Evolutionary conservation across 92 coral and sea anemone genomes (phyloP), one percentile per base, ranked within the genome.

Genomic region (Actinernus sp.): DNA sequence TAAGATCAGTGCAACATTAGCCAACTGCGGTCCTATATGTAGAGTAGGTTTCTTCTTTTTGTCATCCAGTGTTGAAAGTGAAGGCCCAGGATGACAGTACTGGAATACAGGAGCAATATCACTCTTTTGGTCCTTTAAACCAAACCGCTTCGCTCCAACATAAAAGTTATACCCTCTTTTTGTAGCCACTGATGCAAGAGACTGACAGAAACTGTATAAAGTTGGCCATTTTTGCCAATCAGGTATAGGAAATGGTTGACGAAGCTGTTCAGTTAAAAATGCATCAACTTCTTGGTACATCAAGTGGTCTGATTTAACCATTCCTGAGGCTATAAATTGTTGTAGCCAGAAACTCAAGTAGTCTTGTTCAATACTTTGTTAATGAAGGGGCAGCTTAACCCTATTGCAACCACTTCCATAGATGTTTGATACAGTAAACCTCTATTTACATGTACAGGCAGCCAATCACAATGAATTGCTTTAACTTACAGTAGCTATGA

Each of bases 171-270:
- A 78, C 0, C 63, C 76, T 24, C 49, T 62, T 26, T 72, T 19
- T 29, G 76, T 26, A 25, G 70, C 76, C 44, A 66, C 41, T 2
- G 58, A 12, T 26, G 76, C 65, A 57, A 78, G 85, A 17, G 77
- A 66, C 55, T 66, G 61, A 49, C 85, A 78, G 63, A 8, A 78
- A 54, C 85, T 78, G 23, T 48, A 69, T 34, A 79, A 31, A 2
- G 86, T 79, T 41, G 86, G 86, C 79, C 78, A 79, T 28, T 69
- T 52, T 34, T 79, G 65, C 86, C 79, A 61, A 37, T 69, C 69
- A 21, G 46, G 19, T 17, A 79, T 69, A 41, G 86, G 73, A 63
- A 25, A 50, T 36, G 86, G 86, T 41, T 79, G 86, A 25, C 72
- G 57, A 16, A 69, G 51, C 43, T 79, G 86, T 33, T 79, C 79